Conservation (phyloP, 2,797 vertebrate genomes). For the Xerus rutilus region DNA sequence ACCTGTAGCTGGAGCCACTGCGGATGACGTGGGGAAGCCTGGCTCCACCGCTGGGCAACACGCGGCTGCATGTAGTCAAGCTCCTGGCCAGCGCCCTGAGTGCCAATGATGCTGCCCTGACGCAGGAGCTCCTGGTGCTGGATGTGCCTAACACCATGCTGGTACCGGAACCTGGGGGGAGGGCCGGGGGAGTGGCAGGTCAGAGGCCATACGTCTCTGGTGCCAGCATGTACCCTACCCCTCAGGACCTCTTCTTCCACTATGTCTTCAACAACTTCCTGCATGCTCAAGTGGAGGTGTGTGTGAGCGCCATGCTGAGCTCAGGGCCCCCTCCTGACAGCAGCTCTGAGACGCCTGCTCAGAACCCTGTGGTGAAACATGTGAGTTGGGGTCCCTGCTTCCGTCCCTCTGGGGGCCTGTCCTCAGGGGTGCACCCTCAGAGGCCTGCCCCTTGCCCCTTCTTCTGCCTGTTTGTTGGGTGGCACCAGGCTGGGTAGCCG, state of each 20-base stretch:
- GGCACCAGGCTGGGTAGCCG: not conserved
- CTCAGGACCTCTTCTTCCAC: conserved; percentile 88
- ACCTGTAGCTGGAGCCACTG: conserved; percentile 82
- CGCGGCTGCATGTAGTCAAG: conserved; percentile 86
- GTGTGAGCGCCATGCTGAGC: conserved; percentile 83
- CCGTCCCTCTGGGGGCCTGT: not conserved
- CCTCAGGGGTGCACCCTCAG: not conserved
- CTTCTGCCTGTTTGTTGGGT: not conserved
- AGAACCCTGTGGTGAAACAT: conserved; percentile 83
- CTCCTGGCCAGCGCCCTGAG: conserved; percentile 85
- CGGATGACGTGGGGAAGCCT: conserved; percentile 86
- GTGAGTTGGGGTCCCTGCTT: conserved; percentile 71
- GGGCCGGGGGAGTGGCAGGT: accelerated
- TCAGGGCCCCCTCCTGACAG: conserved; percentile 55
- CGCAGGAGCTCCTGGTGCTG: conserved; percentile 84
- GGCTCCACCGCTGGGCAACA: conserved; percentile 86
- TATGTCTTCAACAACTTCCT: conserved; percentile 89
- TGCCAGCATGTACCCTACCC: not conserved
- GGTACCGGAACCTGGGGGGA: conserved; percentile 69
- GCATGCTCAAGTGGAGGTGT: conserved; percentile 87
- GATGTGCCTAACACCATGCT: conserved; percentile 86
- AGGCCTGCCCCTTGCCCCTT: not conserved
- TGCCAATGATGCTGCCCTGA: conserved; percentile 80
- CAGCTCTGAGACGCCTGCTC: not conserved
- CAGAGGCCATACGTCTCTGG: accelerated